Conservation (phyloP, 1,140 invertebrate genomes). For the Yoshiicerus persimilis region DNA sequence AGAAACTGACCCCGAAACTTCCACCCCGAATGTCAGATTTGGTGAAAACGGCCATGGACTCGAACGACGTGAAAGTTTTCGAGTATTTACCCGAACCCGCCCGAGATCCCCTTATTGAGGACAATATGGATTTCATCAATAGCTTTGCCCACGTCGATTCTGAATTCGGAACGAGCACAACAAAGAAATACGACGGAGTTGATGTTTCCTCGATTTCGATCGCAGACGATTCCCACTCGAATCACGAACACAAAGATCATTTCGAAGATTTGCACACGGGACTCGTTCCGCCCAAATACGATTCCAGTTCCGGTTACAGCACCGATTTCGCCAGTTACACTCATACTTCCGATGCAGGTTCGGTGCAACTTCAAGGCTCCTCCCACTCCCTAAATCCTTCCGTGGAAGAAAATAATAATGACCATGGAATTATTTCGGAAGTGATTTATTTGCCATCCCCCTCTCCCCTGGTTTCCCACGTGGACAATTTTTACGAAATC, state of each 20-base stretch:
- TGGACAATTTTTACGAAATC: neutral
- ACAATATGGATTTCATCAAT: conserved; percentile 10
- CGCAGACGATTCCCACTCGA: neutral
- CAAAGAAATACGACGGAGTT: neutral
- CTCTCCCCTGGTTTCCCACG: conserved; percentile 5
- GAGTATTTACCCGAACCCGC: conserved; percentile 44
- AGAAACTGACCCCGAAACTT: conserved; percentile 35
- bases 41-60: conserved; percentile 33
- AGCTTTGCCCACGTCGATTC: neutral
- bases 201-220: neutral
- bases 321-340: neutral
- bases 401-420: neutral
- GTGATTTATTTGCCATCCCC: neutral
- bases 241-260: neutral
- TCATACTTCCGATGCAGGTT: neutral
- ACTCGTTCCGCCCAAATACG: neutral
- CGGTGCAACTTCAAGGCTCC: neutral
- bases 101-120: conserved; percentile 40
- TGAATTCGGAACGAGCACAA: neutral
- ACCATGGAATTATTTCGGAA: neutral
- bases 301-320: neutral
- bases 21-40: conserved; percentile 32
- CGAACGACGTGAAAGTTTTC: conserved; percentile 40
- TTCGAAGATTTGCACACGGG: neutral
- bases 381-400: neutral